Evolutionary conservation across 30 jellyfish, hydroid and myxozoan species (phyloP).

Genomic region (Rhopilema esculentum): DNA sequence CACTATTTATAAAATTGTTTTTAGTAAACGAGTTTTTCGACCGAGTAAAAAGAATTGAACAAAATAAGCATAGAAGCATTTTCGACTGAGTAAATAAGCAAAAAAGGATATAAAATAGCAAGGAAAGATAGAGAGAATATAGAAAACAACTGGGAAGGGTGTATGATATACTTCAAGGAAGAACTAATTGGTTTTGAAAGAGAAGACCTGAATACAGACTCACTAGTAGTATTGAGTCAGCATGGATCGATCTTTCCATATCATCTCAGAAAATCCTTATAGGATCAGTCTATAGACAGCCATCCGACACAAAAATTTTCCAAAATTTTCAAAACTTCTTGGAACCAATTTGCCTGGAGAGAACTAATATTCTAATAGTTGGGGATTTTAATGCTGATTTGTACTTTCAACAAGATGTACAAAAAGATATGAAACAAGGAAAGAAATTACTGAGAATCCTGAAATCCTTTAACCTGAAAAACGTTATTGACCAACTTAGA

Average conservation of each 20-base stretch:
- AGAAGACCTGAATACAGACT: conserved; percentile 25
- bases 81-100: not conserved
- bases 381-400: conserved; percentile 67
- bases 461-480: conserved; percentile 57
- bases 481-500: conserved; percentile 51
- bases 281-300: conserved; percentile 56
- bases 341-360: conserved; percentile 65
- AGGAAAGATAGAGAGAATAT: conserved; percentile 40
- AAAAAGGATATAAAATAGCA: conserved; percentile 30
- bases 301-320: conserved; percentile 35
- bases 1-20: no score
- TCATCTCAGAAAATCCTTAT: conserved; percentile 29
- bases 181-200: conserved; percentile 45
- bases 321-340: conserved; percentile 38
- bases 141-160: conserved; percentile 64
- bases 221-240: conserved; percentile 25
- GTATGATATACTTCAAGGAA: conserved; percentile 40
- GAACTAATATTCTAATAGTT: conserved; percentile 35
- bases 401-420: conserved; percentile 31
- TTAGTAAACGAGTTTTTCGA: no score
- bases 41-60: no score
- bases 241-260: conserved; percentile 30
- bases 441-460: conserved; percentile 61
- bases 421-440: conserved; percentile 54
- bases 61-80: not conserved